Conservation (phyloP, 1,140 invertebrate species). For the Drosophila pachea region DNA sequence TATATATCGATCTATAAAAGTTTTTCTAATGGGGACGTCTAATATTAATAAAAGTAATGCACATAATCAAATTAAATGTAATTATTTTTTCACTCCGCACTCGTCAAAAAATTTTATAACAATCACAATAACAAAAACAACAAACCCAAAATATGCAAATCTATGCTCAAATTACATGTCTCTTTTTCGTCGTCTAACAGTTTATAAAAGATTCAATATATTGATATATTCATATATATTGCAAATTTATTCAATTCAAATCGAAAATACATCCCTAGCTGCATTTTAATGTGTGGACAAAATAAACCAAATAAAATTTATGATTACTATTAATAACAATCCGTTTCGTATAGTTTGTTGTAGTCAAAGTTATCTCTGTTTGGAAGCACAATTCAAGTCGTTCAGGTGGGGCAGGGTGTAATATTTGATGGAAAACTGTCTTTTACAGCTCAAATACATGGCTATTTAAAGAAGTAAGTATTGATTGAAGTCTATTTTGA, state of each 20-base stretch:
- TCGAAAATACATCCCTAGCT: constrained; percentile 71
- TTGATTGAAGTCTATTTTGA: not conserved
- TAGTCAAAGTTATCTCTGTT: constrained; percentile 17
- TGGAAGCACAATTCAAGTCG: constrained; percentile 73
- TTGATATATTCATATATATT: constrained; percentile 49
- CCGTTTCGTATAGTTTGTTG: constrained; percentile 40
- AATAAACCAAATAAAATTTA: constrained; percentile 70
- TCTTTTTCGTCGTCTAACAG: constrained; percentile 61
- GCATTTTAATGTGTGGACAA: constrained; percentile 70
- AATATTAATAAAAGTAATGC: not conserved
- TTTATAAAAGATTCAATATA: constrained; percentile 54
- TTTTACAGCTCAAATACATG: constrained; percentile 14
- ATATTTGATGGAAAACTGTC: not conserved
- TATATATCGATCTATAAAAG: constrained; percentile 55
- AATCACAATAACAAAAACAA: constrained; percentile 6
- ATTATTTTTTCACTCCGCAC: constrained; percentile 35
- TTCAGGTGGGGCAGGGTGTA: constrained; percentile 40
- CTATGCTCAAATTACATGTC: constrained; percentile 18
- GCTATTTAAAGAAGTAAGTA: constrained; percentile 11
- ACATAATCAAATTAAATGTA: constrained; percentile 24
- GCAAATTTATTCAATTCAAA: constrained; percentile 68
- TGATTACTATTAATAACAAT: constrained; percentile 64
- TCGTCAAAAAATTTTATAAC: constrained; percentile 14
- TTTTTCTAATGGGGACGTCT: no score
- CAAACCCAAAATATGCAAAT: constrained; percentile 8